phyloP scores from a whole-genome alignment of 2,113 vertebrate species.

The Trogon surrucura region DNA sequence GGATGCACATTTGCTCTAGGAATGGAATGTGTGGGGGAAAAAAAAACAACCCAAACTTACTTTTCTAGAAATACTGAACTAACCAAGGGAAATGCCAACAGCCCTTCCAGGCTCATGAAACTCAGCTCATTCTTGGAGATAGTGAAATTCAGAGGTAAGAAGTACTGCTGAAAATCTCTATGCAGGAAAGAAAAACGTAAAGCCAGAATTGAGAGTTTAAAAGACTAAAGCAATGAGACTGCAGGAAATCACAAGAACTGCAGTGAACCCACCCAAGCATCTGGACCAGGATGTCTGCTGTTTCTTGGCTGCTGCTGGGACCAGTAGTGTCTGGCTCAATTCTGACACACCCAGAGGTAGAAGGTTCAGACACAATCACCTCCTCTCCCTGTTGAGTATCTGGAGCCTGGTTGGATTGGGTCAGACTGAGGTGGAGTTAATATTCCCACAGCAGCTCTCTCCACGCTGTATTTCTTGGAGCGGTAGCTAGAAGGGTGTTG shows the following conservation, averaged over 20 bases:
- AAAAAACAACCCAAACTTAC: background rate
- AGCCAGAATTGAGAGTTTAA: background rate
- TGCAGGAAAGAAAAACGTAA: conserved; percentile 36
- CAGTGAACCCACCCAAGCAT: conserved; percentile 82
- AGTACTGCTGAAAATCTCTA: conserved; percentile 95
- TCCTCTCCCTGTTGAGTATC: conserved; percentile 83
- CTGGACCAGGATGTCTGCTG: conserved; percentile 82
- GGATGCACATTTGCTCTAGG: background rate
- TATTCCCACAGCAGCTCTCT: too few species aligned
- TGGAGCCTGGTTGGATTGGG: conserved; percentile 84
- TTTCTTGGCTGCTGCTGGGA: conserved; percentile 87
- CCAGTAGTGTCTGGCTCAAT: conserved; percentile 96
- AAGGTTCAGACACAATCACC: conserved; percentile 71
- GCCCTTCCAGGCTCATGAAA: conserved; percentile 91
- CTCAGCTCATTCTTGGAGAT: conserved; percentile 95
- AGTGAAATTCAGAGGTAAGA: conserved; percentile 94
- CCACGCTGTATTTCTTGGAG: too few species aligned
- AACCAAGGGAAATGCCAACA: conserved; percentile 94
- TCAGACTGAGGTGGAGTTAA: too few species aligned
- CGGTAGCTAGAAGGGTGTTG: too few species aligned
- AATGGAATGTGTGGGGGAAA: background rate
- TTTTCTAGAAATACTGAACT: conserved; percentile 62
- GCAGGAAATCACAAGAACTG: background rate
- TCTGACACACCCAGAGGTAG: conserved; percentile 82
- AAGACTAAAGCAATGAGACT: background rate